Base-by-base conservation (phyloP, 1,140 invertebrate genomes). In the Macrobrachium nipponense region DNA sequence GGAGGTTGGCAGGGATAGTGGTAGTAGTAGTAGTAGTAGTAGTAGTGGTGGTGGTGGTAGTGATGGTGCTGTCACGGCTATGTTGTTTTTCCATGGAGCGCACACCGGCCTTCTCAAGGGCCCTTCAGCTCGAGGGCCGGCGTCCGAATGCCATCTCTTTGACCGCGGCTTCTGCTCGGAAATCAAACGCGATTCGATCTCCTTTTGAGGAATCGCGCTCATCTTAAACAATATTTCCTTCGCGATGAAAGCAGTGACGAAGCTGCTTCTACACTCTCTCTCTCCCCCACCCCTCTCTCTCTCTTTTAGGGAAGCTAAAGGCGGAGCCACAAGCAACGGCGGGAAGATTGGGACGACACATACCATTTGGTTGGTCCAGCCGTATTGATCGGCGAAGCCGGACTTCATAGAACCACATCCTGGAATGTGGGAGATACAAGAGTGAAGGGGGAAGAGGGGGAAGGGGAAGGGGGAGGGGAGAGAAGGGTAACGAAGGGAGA, bases 61-160 rank as follows among this genome's bases (percentile, higher is more conserved):
- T 81, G 79, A 60, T 68, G 72, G 79, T 66, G 80, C 70, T 81
- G 79, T 87, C 85, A 87, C 77, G 79, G 78, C 80, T 77, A 82
- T 87, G 85, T 87, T 87, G 85, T 87, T 87, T 87, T 87, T 87
- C 85, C 85, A 81, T 81, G 85, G 85, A 81, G 85, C 85, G 85
- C 80, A 66, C 85, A 87, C 79, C 85, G 85, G 70, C 79, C 79
- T 81, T 58, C 85, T 87, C 85, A 81, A 87, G 85, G 72, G 79
- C 79, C 72, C 85, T 87, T 64, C 80, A 87, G 72, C 85, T 81
- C 70, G 79, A 87, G 80, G 85, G 85, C 15, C 36, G 58, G 59
- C 79, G 79, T 81, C 85, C 85, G 36, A 62, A 87, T 43, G 44
- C 85, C 10, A 18, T 14, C 79, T 27, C 77, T 64, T 73, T 62